Percentiles rank a stretch among this genome's conserved stretches.
Evolutionary conservation across 23 tunicate species (phyloP).

Genomic region (Diplosoma virens): DNA sequence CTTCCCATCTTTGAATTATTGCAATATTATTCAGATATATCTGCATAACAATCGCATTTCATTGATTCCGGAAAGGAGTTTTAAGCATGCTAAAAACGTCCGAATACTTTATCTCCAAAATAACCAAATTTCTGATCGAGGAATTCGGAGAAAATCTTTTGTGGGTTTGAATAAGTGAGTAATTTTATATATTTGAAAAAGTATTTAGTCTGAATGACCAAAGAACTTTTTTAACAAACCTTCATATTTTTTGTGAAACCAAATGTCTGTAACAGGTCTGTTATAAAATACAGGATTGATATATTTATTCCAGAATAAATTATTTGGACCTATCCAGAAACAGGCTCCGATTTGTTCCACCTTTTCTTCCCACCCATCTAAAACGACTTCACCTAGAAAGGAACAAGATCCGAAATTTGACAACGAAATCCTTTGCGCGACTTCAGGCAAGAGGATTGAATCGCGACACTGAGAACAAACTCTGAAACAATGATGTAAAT

Average conservation of each 20-base stretch:
- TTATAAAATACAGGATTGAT: too few relatives aligned
- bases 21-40: slow-evolving; percentile 30
- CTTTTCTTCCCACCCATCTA: slow-evolving; percentile 34
- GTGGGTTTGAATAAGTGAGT: slow-evolving; percentile 46
- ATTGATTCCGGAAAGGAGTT: slow-evolving; percentile 37
- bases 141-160: slow-evolving; percentile 43
- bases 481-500: too few relatives aligned
- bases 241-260: too few relatives aligned
- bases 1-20: slow-evolving; percentile 1
- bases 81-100: slow-evolving; percentile 35
- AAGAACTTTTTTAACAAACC: too few relatives aligned
- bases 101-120: slow-evolving; percentile 44
- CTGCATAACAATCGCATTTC: slow-evolving; percentile 44
- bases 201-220: too few relatives aligned
- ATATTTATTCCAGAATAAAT: slow-evolving; percentile 34
- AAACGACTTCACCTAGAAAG: slow-evolving; percentile 60
- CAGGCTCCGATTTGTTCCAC: slow-evolving; percentile 29
- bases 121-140: slow-evolving; percentile 36
- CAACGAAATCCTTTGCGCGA: background rate
- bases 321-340: slow-evolving; percentile 60
- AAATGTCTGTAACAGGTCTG: too few relatives aligned
- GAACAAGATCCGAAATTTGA: slow-evolving; percentile 29
- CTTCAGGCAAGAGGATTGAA: too few relatives aligned
- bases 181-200: background rate
- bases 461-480: too few relatives aligned